phyloP scores from a whole-genome alignment of 2,797 vertebrate genomes.

The Anguilla anguilla region DNA sequence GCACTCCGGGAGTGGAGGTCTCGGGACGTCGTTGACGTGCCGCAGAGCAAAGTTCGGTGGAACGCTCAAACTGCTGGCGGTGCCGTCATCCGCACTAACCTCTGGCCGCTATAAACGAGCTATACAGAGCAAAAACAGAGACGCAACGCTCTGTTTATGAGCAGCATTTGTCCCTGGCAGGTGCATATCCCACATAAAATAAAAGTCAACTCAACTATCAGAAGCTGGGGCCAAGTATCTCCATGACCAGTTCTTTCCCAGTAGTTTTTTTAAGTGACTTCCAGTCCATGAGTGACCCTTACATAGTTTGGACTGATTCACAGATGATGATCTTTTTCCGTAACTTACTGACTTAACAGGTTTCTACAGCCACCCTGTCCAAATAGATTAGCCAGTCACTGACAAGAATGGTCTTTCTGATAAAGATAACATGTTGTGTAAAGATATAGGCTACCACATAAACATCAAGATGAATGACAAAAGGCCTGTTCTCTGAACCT shows the following conservation, averaged over 20 bases:
- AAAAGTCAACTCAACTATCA: slow-evolving; percentile 13
- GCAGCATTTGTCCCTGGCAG: not conserved
- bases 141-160: not conserved
- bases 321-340: slow-evolving; percentile 53
- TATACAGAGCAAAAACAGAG: not conserved
- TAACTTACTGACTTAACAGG: slow-evolving; percentile 54
- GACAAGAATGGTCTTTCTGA: slow-evolving; percentile 45
- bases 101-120: not conserved
- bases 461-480: not conserved
- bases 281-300: slow-evolving; percentile 33
- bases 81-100: not conserved
- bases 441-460: not conserved
- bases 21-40: not conserved
- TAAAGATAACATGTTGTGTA: slow-evolving; percentile 50
- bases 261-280: slow-evolving; percentile 32
- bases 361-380: slow-evolving; percentile 54
- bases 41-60: no score
- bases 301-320: slow-evolving; percentile 55
- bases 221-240: not conserved
- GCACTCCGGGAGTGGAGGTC: not conserved
- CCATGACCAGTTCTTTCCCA: slow-evolving; percentile 35
- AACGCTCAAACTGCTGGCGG: no score
- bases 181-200: not conserved
- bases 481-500: not conserved
- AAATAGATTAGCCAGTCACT: slow-evolving; percentile 50